Evolutionary conservation across 1,140 invertebrate species (phyloP), one percentile per base, ranked within the genome.

Genomic region (Drosophila repletoides): DNA sequence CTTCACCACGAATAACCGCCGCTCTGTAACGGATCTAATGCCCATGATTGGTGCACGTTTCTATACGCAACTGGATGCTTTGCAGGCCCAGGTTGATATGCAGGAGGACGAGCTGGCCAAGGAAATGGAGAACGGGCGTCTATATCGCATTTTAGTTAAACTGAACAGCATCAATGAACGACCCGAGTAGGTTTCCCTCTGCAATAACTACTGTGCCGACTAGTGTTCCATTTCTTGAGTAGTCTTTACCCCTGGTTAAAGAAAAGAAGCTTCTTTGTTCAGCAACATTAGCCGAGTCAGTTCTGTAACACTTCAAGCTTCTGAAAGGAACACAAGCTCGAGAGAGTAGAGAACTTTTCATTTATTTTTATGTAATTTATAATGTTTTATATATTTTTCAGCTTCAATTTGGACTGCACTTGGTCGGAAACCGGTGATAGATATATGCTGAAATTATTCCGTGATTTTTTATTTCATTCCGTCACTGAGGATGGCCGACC

Each of bases 41-140:
- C 98, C 98, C 5, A 99, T 99, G 97, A 99, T 99, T 83, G 98
- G 98, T 28, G 98, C 98, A 5, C 92, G 97, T 63, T 99, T 99
- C 91, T 99, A 99, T 90, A 97, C 95, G 2, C 97, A 99, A 91
- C 92, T 99, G 71, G 98, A 99, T 91, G 94, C 96, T 2, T 93
- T 97, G 4, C 96, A 98, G 81, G 92, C 95, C 31, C 94, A 96
- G 46, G 94, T 95, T 17, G 98, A 99, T 89, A 93, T 95, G 10
- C 91, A 98, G 36, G 97, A 99, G 76, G 95, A 96, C 63, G 97
- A 99, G 88, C 90, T 99, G 22, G 92, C 95, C 1, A 97, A 97
- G 90, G 98, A 99, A 91, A 93, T 99, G 58, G 98, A 99, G 90
- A 99, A 99, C 90, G 97, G 97, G 0, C 93, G 98, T 61, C 91